phyloP scores from a whole-genome alignment of 2,888 invertebrate species.

The Catocala nupta region DNA sequence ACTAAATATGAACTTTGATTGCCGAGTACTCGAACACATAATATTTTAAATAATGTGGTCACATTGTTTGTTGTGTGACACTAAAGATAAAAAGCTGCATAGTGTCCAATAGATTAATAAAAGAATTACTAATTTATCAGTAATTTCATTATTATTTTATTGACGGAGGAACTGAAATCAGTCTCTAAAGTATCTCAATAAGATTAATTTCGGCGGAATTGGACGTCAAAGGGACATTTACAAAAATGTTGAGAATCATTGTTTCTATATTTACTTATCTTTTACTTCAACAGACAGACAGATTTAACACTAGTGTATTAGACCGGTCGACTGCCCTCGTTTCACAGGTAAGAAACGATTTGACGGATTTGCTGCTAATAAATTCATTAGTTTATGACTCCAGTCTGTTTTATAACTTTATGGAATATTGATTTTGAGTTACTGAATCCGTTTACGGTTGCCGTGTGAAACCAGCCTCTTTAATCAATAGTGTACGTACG shows the following conservation, averaged over 20 bases:
- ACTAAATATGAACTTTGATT: too few species aligned
- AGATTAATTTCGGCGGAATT: too few species aligned
- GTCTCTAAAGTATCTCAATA: too few species aligned
- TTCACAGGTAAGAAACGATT: slow-evolving; percentile 65
- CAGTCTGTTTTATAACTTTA: slow-evolving; percentile 26
- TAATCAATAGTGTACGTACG: neutral
- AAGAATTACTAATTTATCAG: too few species aligned
- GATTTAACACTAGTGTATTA: slow-evolving; percentile 42
- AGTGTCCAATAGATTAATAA: too few species aligned
- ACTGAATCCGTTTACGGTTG: neutral
- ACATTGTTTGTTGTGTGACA: too few species aligned
- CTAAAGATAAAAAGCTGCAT: too few species aligned
- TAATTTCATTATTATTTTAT: too few species aligned
- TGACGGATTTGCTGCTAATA: slow-evolving; percentile 70
- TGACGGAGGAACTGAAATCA: too few species aligned
- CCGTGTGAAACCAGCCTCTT: slow-evolving; percentile 11
- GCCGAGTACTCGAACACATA: too few species aligned
- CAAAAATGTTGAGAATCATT: neutral
- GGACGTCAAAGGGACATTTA: too few species aligned
- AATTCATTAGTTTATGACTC: slow-evolving; percentile 51
- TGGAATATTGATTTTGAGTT: slow-evolving; percentile 25
- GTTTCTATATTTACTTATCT: slow-evolving; percentile 26
- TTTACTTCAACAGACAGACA: slow-evolving; percentile 38
- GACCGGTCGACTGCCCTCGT: slow-evolving; percentile 71
- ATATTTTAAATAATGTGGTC: too few species aligned